phyloP scores from a whole-genome alignment of 2,888 invertebrate species.

The Stratiomys singularior region DNA sequence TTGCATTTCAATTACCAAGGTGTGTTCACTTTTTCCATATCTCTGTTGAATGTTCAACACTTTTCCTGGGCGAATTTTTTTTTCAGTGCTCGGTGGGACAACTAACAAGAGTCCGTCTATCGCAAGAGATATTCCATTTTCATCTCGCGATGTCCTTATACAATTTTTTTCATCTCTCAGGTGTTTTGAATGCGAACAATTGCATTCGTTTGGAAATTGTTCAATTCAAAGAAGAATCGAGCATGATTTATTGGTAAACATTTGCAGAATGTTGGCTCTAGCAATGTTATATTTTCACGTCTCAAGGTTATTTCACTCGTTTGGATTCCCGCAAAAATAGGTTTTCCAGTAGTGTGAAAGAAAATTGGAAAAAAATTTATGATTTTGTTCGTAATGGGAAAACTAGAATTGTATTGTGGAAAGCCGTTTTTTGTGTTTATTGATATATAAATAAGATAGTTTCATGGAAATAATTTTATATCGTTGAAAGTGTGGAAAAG shows the following conservation, averaged over 20 bases:
- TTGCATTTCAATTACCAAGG: neutral
- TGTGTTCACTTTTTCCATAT: neutral
- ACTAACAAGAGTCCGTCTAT: neutral
- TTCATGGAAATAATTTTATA: too few relatives aligned
- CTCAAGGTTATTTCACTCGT: neutral
- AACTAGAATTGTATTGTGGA: neutral
- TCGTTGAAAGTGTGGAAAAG: too few relatives aligned
- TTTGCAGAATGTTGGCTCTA: neutral
- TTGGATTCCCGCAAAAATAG: neutral
- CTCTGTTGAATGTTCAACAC: neutral
- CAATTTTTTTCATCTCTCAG: conserved; percentile 7
- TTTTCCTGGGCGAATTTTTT: neutral
- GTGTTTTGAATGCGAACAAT: conserved; percentile 45
- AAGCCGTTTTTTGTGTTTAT: too few relatives aligned
- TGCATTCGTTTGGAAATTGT: conserved; percentile 47
- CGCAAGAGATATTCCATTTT: conserved; percentile 19
- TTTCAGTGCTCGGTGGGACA: neutral
- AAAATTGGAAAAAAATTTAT: conserved; percentile 1
- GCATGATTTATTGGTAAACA: conserved; percentile 48
- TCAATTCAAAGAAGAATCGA: conserved; percentile 50
- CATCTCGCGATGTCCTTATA: conserved; percentile 4
- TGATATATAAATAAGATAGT: too few relatives aligned
- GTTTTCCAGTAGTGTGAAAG: neutral
- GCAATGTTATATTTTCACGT: neutral
- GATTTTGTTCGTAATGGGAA: neutral